Base-by-base conservation (phyloP, 2,113 vertebrate genomes). In the Odocoileus hemionus region DNA sequence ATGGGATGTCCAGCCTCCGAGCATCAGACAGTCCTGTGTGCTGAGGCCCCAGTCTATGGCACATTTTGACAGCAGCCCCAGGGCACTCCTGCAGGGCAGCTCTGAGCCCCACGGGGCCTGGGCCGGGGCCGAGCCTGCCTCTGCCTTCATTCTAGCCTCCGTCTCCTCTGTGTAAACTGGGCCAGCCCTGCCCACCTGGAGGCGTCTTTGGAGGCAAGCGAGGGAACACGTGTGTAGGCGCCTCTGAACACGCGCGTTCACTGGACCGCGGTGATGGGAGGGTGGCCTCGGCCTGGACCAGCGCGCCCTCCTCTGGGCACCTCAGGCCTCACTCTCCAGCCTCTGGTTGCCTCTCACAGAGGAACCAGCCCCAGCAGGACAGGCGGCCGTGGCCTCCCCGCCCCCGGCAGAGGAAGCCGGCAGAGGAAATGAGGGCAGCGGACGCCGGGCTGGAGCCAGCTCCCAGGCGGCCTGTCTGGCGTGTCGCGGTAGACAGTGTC, bases 391-490 rank as follows among this genome's bases (percentile, higher is more conserved):
- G 30, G 89, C 89, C 89, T 86, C 89, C 96, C 96, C 25, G 2
- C 83, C 94, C 94, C 96, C 89, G 1, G 50, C 76, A 54, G 89
- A 98, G 97, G 96, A 97, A 97, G 97, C 85, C 80, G 0, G 86
- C 91, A 39, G 92, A 96, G 96, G 94, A 97, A 98, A 93, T 76
- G 92, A 95, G 86, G 94, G 82, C 92, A 64, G 94, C 7, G n/a
- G 94, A 85, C 23, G 10, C 30, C 4, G 28, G 86, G 92, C 95
- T 0, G 0, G 76, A 86, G 95, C 97, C 95, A 61, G 94, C 92
- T 91, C 96, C 91, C 93, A 89, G 79, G 91, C 93, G 2, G n/a
- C 64, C 84, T 57, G 91, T 84, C 64, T 92, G 86, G 80, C 47
- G 17, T 54, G 54, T 83, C 39, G 7, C 30, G 1, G 64, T 11